phyloP scores from a whole-genome alignment of 2,888 invertebrate species.

The Melitaea athalia region DNA sequence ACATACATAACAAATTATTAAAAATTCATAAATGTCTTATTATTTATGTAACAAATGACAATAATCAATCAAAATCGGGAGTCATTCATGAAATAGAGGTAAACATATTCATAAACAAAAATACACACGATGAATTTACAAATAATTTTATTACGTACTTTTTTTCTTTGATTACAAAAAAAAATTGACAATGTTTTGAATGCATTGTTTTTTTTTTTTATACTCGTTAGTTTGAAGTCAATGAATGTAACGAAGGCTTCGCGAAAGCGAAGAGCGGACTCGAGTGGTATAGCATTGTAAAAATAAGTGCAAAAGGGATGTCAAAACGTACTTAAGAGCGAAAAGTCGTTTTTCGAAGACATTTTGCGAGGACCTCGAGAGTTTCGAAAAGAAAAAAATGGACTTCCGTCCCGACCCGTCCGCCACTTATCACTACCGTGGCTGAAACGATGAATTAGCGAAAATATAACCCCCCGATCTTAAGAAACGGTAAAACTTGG shows the following conservation, averaged over 20 bases:
- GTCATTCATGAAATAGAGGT: too few relatives aligned
- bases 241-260: slow-evolving; percentile 43
- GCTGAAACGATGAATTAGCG: slow-evolving; percentile 61
- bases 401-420: slow-evolving; percentile 66
- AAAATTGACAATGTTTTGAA: slow-evolving; percentile 20
- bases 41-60: too few relatives aligned
- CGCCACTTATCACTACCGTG: slow-evolving; percentile 66
- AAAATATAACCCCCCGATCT: slow-evolving; percentile 43
- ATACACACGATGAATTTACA: neutral
- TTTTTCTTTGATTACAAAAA: neutral
- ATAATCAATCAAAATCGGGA: too few relatives aligned
- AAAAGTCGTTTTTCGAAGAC: slow-evolving; percentile 75
- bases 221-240: slow-evolving; percentile 40
- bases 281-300: slow-evolving; percentile 63
- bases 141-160: neutral
- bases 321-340: slow-evolving; percentile 71
- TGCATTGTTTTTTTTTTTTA: slow-evolving; percentile 6
- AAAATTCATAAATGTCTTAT: too few relatives aligned
- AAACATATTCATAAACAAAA: neutral
- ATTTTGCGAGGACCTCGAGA: slow-evolving; percentile 75
- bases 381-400: slow-evolving; percentile 62
- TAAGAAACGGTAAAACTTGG: slow-evolving; percentile 20
- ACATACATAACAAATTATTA: too few relatives aligned
- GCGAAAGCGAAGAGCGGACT: slow-evolving; percentile 44
- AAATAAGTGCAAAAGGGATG: slow-evolving; percentile 59